Conservation (phyloP, 2,797 vertebrate species). For the Melanotaenia boesemani region DNA sequence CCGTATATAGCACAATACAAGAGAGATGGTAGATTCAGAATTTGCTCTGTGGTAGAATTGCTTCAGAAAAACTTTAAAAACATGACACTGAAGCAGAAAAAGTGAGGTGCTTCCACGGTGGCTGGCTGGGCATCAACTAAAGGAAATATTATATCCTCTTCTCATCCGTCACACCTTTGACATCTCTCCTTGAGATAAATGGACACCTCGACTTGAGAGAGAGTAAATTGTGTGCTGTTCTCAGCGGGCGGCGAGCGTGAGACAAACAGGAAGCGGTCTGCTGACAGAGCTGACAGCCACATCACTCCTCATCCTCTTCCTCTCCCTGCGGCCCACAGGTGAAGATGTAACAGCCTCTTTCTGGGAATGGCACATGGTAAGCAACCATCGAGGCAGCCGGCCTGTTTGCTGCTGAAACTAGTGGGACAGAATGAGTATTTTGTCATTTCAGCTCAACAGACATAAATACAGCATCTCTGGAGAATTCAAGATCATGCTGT, state of each 20-base stretch:
- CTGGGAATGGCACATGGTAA: conserved; percentile 44
- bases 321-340: conserved; percentile 56
- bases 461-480: conserved; percentile 67
- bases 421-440: conserved; percentile 44
- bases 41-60: too few relatives aligned
- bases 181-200: conserved; percentile 81
- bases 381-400: conserved; percentile 17
- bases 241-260: conserved; percentile 49
- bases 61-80: not conserved
- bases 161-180: conserved; percentile 77
- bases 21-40: too few relatives aligned
- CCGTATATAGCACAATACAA: too few relatives aligned
- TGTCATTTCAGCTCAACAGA: conserved; percentile 63
- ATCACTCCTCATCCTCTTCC: conserved; percentile 54
- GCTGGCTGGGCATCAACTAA: conserved; percentile 43
- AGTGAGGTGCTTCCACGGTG: conserved; percentile 32
- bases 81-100: conserved; percentile 11
- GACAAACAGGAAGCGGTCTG: conserved; percentile 56
- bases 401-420: conserved; percentile 51
- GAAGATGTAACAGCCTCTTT: conserved; percentile 49
- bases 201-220: conserved; percentile 66
- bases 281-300: conserved; percentile 60
- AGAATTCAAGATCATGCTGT: conserved; percentile 69
- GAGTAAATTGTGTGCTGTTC: conserved; percentile 62
- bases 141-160: conserved; percentile 64